Percentiles rank a stretch among this genome's conserved stretches.
These are phyloP conservation scores for Mirza zaza DNA, from an alignment of 2,113 vertebrate species.

Conservation along the genomic window DNA sequence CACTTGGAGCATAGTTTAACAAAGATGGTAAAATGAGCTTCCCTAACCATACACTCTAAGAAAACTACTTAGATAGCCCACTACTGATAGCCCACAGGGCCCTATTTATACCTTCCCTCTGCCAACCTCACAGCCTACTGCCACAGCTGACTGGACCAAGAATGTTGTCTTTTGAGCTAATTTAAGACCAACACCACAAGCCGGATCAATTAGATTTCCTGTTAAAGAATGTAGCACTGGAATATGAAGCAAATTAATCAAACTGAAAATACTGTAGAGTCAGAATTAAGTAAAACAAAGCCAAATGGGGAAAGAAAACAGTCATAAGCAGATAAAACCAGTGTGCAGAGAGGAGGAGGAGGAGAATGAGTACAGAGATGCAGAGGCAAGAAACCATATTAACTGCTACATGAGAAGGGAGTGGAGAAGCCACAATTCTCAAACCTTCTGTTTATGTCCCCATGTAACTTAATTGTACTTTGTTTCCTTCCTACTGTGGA, in stretches of 20 bases:
- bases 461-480: fast-evolving
- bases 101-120: neutral
- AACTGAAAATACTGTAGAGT: neutral
- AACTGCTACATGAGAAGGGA: fast-evolving
- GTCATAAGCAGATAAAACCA: too few relatives aligned
- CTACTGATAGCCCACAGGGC: neutral
- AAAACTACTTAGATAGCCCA: too few relatives aligned
- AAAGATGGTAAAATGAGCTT: neutral
- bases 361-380: neutral
- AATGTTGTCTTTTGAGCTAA: neutral
- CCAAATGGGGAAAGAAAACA: neutral
- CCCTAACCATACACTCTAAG: neutral
- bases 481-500: neutral
- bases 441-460: neutral
- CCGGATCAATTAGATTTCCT: neutral
- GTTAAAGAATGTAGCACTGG: neutral
- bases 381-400: neutral
- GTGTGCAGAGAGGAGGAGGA: neutral
- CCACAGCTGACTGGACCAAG: neutral
- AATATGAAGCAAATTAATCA: neutral
- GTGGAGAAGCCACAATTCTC: neutral
- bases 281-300: conserved; percentile 16
- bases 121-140: neutral
- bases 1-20: neutral
- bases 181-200: neutral